phyloP scores from a whole-genome alignment of 2,113 vertebrate genomes.

The Zingel zingel region DNA sequence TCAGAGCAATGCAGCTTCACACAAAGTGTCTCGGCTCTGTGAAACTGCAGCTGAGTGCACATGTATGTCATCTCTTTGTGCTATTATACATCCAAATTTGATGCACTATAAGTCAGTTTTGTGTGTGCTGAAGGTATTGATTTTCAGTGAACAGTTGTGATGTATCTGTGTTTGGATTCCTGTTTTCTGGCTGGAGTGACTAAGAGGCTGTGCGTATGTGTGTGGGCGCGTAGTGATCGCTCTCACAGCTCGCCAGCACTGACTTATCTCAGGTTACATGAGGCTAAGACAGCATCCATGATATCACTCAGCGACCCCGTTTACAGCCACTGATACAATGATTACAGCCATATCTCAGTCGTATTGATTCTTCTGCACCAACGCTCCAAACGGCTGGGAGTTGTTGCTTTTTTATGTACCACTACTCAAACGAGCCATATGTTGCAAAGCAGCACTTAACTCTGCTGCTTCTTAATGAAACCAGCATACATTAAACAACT shows the following conservation, averaged over 20 bases:
- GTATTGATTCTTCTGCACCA: not conserved
- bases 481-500: conserved; percentile 30
- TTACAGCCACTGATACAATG: conserved; percentile 2
- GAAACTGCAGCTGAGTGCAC: conserved; percentile 31
- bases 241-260: conserved; percentile 62
- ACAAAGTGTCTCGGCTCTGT: conserved; percentile 51
- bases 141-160: conserved; percentile 43
- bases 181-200: conserved; percentile 65
- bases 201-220: conserved; percentile 71
- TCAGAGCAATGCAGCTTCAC: conserved; percentile 53
- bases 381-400: not conserved
- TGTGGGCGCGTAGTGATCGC: conserved; percentile 59
- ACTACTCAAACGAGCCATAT: conserved; percentile 1
- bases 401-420: conserved; percentile 8
- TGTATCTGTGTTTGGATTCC: conserved; percentile 42
- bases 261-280: conserved; percentile 68
- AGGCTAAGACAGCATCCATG: conserved; percentile 49
- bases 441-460: conserved; percentile 29
- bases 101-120: not conserved
- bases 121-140: conserved; percentile 25
- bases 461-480: conserved; percentile 29
- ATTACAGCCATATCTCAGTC: conserved; percentile 24
- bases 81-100: not conserved
- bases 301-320: conserved; percentile 45
- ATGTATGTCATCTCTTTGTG: conserved; percentile 8